Evolutionary conservation across 2,113 vertebrate species (phyloP), one percentile per base, ranked within the genome.

Genomic region (Melanerpes formicivorus): DNA sequence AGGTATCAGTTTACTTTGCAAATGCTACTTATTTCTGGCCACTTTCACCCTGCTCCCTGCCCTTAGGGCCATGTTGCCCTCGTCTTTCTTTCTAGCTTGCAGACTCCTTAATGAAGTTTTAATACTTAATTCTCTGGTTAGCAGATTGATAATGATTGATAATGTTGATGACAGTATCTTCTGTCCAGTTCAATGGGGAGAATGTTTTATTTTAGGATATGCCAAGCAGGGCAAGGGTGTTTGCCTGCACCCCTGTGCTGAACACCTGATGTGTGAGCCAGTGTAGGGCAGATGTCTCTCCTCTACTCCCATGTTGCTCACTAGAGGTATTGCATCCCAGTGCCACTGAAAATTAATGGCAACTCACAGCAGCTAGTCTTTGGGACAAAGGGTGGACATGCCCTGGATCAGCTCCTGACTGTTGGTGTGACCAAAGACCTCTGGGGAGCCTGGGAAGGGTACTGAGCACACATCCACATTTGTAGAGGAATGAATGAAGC

Each of bases 271-370:
- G 0, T 3, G 5, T 7, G 11, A 87, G 8, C 17, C 56, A 15
- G 9, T 1, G 4, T 2, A 8, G 23, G 34, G 60, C 11, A 21
- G 8, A 30, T 37, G 4, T 34, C 52, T 59, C 60, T 59, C 34
- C 27, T 14, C 32, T 66, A 25, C n/a, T 78, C 18, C 37, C 1
- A 3, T 9, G 30, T 5, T 3, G n/a, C 19, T 72, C 4, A 0
- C 14, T 30, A 29, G 16, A 46, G 13, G 4, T 12, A 22, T 13
- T 26, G 44, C 34, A 69, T 25, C 19, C 19, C 55, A 65, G 14
- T 11, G 6, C 30, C 42, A 14, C 42, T 13, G 26, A 87, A 50
- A 50, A 58, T 29, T 5, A 62, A 73, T 12, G 34, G 2, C n/a
- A 40, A 9, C 50, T 76, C 32, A n/a, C 4, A 29, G 11, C 9